Base-by-base conservation (phyloP, 2,113 vertebrate genomes). In the Lethenteron camtschaticum region DNA sequence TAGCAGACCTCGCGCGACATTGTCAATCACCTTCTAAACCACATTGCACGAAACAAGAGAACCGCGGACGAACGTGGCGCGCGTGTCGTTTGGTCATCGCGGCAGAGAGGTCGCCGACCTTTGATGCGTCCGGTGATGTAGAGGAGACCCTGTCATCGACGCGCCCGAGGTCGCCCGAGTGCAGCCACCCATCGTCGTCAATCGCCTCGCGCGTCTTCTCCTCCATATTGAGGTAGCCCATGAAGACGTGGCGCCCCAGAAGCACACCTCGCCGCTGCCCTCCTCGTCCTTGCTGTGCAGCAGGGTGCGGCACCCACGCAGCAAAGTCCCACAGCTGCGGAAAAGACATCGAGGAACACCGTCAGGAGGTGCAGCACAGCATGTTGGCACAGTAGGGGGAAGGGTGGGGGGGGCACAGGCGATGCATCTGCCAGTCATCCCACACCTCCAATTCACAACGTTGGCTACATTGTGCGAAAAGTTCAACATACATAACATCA, bases 171-270 rank as follows among this genome's bases (percentile, higher is more conserved):
- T 91, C 86, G 41, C 87, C 88, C 5, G 86, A 88, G 76, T 79
- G 84, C 66, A 90, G 79, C 86, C 87, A 90, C 68, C 86, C 87
- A 2, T 89, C 85, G 2, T 84, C 76, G 66, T 89, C 85, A 24
- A 90, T 77, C 58, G 77, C 78, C 72, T 88, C 84, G 57, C 76
- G 75, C 2, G 86, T 91, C 78, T 84, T 86, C 70, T 85, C 83
- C 74, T 88, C 81, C 84, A 86, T 83, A 77, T 90, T 86, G 69
- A 89, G 79, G 73, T 87, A 91, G 68, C 87, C 87, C 87, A 90
- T 91, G 79, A 90, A 91, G 75, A 91, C 70, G 9, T 80, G 86
- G 41, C 86, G 81, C 73, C 87, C 88, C 85, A 91, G 74, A 89
- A 83, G 74, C 87, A 90, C 74, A 91, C 81, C 78, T 90, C 84